A percentile compares a stretch with the other conserved stretches of the same genome.
Conservation (phyloP, 2,113 vertebrate species). For the Cygnus atratus region DNA sequence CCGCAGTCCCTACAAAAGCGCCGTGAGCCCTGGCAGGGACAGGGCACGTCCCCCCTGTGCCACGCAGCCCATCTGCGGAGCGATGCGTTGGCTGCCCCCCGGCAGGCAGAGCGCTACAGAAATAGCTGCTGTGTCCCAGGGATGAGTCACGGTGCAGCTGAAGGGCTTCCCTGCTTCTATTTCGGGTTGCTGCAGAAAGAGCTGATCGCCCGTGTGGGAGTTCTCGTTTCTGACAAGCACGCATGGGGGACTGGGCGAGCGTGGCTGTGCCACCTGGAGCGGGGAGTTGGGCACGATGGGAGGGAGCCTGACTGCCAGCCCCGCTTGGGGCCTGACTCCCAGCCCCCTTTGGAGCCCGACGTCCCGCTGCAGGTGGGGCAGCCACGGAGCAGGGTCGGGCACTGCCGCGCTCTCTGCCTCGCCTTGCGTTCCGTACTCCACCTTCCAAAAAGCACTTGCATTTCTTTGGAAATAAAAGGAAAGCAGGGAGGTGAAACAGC, state of each 20-base stretch:
- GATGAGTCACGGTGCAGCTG: slow-evolving; percentile 44
- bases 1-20: fast-evolving
- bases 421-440: neutral
- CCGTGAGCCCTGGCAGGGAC: neutral
- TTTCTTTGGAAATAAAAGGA: neutral
- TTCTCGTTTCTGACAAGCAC: neutral
- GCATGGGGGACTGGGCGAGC: neutral
- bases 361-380: too few species aligned
- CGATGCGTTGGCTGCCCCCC: neutral
- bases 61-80: neutral
- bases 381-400: neutral
- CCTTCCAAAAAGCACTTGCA: fast-evolving
- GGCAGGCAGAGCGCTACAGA: neutral
- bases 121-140: slow-evolving; percentile 22
- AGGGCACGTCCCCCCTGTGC: neutral
- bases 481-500: neutral
- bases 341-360: too few species aligned
- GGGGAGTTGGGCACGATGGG: neutral
- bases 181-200: neutral
- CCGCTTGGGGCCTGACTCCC: too few species aligned
- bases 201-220: neutral
- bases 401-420: neutral
- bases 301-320: neutral
- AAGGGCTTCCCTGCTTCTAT: slow-evolving; percentile 53
- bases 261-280: neutral